phyloP scores from a whole-genome alignment of 2,113 vertebrate genomes.

The Lonchura striata region DNA sequence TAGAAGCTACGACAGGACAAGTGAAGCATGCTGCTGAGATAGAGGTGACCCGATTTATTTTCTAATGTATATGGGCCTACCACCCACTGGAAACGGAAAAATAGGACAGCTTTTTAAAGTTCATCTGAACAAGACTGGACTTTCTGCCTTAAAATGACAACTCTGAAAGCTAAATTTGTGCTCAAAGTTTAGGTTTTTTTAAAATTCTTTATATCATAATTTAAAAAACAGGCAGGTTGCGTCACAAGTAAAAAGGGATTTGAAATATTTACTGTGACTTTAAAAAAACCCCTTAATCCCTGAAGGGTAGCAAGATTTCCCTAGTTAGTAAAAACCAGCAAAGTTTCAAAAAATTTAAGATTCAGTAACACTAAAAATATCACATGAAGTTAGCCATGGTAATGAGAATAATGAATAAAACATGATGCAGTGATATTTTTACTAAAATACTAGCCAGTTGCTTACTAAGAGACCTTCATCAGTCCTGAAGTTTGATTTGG shows the following conservation, averaged over 20 bases:
- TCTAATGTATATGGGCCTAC: not conserved
- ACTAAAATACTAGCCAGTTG: not conserved
- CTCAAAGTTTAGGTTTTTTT: not conserved
- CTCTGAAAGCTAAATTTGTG: not conserved
- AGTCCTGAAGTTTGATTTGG: not conserved
- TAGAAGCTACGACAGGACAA: not conserved
- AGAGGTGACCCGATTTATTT: not conserved
- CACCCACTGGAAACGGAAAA: not conserved
- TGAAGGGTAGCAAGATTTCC: not conserved
- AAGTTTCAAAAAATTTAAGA: not conserved
- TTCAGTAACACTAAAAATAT: not conserved
- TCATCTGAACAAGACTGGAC: not conserved
- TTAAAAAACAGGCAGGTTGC: not conserved
- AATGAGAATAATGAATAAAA: not conserved
- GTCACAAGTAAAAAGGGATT: not conserved
- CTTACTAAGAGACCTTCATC: not conserved
- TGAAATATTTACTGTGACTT: not conserved
- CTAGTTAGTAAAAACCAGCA: not conserved
- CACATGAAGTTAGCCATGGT: not conserved
- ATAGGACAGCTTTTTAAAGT: not conserved
- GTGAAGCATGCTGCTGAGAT: not conserved
- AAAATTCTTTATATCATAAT: not conserved
- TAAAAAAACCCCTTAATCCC: not conserved
- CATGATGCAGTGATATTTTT: not conserved
- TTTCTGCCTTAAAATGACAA: not conserved